These are phyloP conservation scores for Chelon labrosus DNA, from an alignment of 2,797 vertebrate genomes.

Conservation along the genomic window DNA sequence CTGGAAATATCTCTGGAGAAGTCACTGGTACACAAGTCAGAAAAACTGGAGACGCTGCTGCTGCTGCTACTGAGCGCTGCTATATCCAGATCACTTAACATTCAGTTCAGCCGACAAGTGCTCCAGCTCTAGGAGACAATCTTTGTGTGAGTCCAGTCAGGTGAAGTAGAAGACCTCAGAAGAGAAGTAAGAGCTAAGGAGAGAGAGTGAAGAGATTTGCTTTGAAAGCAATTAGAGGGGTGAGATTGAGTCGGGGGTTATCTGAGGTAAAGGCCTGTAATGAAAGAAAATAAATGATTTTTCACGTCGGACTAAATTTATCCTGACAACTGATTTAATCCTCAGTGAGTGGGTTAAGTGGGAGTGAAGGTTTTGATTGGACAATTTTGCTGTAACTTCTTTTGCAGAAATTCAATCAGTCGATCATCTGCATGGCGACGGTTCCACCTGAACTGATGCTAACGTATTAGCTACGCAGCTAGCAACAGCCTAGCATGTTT, in stretches of 20 bases:
- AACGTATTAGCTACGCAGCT: too few species aligned
- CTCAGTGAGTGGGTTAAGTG: too few species aligned
- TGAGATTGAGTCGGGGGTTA: slow-evolving; percentile 1
- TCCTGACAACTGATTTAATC: too few species aligned
- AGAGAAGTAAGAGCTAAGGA: slow-evolving; percentile 34
- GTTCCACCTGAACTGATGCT: too few species aligned
- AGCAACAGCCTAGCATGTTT: too few species aligned
- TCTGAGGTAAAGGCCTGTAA: slow-evolving; percentile 8
- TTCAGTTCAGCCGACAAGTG: neutral
- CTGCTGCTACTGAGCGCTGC: neutral
- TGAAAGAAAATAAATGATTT: slow-evolving; percentile 17
- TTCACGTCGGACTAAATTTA: neutral
- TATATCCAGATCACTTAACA: slow-evolving; percentile 1
- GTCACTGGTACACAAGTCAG: neutral
- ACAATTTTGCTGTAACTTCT: too few species aligned
- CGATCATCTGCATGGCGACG: too few species aligned
- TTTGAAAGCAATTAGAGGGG: slow-evolving; percentile 44
- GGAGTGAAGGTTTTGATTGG: too few species aligned
- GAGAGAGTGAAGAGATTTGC: slow-evolving; percentile 32
- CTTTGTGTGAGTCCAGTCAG: slow-evolving; percentile 2
- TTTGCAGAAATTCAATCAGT: too few species aligned
- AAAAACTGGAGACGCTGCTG: neutral
- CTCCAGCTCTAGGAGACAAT: slow-evolving; percentile 2
- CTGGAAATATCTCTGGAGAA: neutral
- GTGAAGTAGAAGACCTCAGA: slow-evolving; percentile 15